A percentile compares a stretch with the other conserved stretches of the same genome.
Evolutionary conservation across 2,113 vertebrate species (phyloP).

Genomic region (Polyodon spathula): DNA sequence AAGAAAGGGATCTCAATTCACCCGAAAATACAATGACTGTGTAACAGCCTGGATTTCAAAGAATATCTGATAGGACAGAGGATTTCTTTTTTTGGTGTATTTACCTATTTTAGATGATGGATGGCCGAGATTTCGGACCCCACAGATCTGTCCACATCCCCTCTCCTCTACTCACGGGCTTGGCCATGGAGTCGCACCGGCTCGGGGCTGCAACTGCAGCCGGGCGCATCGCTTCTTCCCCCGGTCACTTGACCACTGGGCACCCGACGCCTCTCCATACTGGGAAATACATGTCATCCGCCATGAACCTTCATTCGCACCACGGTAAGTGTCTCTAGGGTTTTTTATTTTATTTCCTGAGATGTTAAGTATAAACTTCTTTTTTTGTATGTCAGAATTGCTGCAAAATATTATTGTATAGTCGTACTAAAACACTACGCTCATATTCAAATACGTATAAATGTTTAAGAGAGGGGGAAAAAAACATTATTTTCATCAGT

Average conservation of each 20-base stretch:
- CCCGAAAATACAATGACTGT: constrained; percentile 53
- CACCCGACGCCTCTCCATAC: constrained; percentile 74
- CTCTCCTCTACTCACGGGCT: constrained; percentile 74
- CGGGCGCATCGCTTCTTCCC: constrained; percentile 71
- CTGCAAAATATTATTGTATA: too few species aligned
- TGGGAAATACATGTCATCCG: constrained; percentile 78
- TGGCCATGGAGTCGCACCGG: constrained; percentile 84
- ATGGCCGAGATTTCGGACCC: constrained; percentile 93
- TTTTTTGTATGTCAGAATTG: too few species aligned
- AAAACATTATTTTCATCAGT: too few species aligned
- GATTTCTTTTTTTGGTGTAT: constrained; percentile 46
- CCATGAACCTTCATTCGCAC: constrained; percentile 81
- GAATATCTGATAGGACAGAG: constrained; percentile 44
- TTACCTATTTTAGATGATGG: constrained; percentile 73
- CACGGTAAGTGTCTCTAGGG: constrained; percentile 73
- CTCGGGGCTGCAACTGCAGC: constrained; percentile 67
- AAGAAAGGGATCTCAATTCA: constrained; percentile 51
- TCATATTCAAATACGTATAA: too few species aligned
- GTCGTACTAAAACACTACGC: too few species aligned
- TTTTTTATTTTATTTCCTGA: background rate
- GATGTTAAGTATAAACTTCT: background rate
- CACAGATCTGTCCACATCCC: constrained; percentile 84
- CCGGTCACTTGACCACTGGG: constrained; percentile 67
- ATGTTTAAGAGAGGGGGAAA: too few species aligned
- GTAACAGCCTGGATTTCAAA: constrained; percentile 45